Conservation (phyloP, 35 echinoderm and acorn worm species). For the Holothuria glaberrima region DNA sequence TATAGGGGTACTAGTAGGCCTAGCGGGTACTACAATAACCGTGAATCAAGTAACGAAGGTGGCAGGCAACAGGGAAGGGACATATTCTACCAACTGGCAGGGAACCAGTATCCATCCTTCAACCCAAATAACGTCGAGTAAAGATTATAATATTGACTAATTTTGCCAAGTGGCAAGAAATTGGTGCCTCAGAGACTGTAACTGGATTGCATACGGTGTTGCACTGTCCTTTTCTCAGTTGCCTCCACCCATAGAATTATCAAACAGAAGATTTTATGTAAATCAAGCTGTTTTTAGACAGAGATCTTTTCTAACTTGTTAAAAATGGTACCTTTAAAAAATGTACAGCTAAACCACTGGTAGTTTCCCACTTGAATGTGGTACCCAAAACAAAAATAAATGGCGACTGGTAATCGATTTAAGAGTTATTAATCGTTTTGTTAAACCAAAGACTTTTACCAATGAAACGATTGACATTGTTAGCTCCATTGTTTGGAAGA, state of each 20-base stretch:
- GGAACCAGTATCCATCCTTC: too few relatives aligned
- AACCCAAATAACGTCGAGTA: neutral
- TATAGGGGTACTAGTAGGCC: neutral
- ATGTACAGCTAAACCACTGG: too few relatives aligned
- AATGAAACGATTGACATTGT: neutral
- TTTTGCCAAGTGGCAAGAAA: too few relatives aligned
- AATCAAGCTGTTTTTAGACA: conserved; percentile 9
- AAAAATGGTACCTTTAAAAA: neutral
- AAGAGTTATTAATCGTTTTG: too few relatives aligned
- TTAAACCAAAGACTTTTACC: neutral
- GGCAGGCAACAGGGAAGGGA: too few relatives aligned
- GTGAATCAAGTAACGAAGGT: too few relatives aligned
- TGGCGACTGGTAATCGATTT: too few relatives aligned
- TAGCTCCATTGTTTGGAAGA: neutral
- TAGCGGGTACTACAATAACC: too few relatives aligned
- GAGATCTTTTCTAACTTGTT: neutral
- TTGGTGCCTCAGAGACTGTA: conserved; percentile 23
- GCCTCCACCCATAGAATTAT: conserved; percentile 23
- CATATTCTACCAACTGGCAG: too few relatives aligned
- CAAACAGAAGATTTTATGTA: conserved; percentile 22
- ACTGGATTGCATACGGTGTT: conserved; percentile 27
- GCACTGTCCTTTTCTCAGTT: conserved; percentile 19
- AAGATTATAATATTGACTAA: too few relatives aligned
- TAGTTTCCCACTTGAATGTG: neutral
- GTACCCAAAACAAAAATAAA: too few relatives aligned